Evolutionary conservation across 1,140 invertebrate species (phyloP), one percentile per base, ranked within the genome.

Genomic region (Bathynomus jamesi): DNA sequence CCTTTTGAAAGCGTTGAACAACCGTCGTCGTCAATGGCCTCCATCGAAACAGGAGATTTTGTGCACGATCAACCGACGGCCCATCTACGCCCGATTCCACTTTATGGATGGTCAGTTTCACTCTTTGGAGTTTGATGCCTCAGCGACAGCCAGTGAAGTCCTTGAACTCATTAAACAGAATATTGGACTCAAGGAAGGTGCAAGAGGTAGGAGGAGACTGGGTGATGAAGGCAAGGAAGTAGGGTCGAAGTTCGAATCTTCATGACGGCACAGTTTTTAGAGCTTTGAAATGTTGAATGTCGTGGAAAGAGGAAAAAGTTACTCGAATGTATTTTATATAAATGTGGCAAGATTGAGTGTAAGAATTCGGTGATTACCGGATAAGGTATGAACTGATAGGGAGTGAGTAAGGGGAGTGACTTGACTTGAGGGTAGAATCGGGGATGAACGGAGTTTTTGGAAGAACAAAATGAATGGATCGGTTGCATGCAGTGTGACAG

Each of bases 71-170:
- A 94, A 95, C 78, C 86, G 94, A 61, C 85, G 94, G 71, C 91
- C 91, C 4, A 91, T 96, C 70, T 95, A 96, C 80, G 91, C 94
- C 0, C 87, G 93, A 62, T 93, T 98, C 78, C 89, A 94, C 81
- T 91, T 98, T 79, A 91, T 96, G 86, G 94, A 97, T 82, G 94
- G 94, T 2, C 94, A 96, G 79, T 95, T 95, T 81, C 92, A 96
- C 80, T 91, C 93, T 0, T 89, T 97, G 2, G 94, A 96, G 82
- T 97, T 97, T 84, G 92, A 96, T 82, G 93, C 94, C 0, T 94
- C 93, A 28, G 92, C 94, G 13, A 95, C 93, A 0, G 91, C 94
- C n/a, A 87, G 87, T 76, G 94, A 97, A 79, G 89, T 96, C 1
- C 89, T 96, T 78, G 88, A 91, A 80, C 89, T 93, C 76, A 89